A percentile compares a stretch with the other conserved stretches of the same genome.
These are phyloP conservation scores for Ursus arctos DNA, from an alignment of 2,113 vertebrate species.

Conservation along the genomic window DNA sequence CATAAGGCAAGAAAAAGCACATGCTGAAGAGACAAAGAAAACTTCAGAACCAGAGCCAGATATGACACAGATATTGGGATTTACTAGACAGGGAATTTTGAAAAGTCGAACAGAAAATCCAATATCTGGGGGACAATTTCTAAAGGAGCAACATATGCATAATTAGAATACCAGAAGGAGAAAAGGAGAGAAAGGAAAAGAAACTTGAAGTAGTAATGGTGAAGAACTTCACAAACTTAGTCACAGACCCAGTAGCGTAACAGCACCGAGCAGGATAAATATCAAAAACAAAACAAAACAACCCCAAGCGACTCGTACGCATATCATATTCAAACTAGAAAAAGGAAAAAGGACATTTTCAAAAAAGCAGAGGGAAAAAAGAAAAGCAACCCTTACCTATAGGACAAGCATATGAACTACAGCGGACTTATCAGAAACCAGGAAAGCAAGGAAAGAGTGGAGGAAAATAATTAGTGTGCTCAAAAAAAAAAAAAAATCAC, in stretches of 20 bases:
- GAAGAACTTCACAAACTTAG: not conserved
- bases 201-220: not conserved
- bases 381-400: not conserved
- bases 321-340: not conserved
- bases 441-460: not conserved
- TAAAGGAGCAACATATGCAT: not conserved
- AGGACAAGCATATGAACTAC: not conserved
- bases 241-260: not conserved
- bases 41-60: not conserved
- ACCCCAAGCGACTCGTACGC: not conserved
- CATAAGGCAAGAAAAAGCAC: not conserved
- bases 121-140: not conserved
- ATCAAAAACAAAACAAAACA: not conserved
- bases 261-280: not conserved
- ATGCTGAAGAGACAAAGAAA: not conserved
- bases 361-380: not conserved
- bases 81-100: not conserved
- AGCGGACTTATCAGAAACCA: not conserved
- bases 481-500: not conserved
- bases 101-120: not conserved
- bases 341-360: constrained; percentile 12
- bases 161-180: not conserved
- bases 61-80: not conserved
- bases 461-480: not conserved
- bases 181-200: not conserved